Base-by-base conservation (phyloP, 2,113 vertebrate genomes). In the Chinchilla lanigera region DNA sequence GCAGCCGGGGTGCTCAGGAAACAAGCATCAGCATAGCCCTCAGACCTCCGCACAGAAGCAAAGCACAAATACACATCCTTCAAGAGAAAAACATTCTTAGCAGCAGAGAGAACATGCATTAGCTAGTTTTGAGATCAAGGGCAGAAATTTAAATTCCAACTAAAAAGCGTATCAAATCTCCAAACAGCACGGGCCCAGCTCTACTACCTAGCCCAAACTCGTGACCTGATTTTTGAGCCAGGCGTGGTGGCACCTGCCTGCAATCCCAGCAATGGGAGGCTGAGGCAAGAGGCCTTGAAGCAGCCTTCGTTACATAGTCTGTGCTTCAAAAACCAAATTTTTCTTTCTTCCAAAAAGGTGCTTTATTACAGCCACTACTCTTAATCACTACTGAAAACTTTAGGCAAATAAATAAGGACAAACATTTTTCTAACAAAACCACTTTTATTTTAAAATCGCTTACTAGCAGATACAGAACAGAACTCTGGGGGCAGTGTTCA, bases 371-470 rank as follows among this genome's bases (percentile, higher is more conserved):
- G 60, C 38, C 54, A 63, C 80, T 65, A 47, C 14, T 63, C n/a
- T 95, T n/a, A 71, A 14, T 84, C 17, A 54, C 52, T 86, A 50
- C 73, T 86, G 38, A 73, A 83, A 22, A 60, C 75, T 38, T 91
- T 60, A 96, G 83, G 50, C 65, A 95, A 98, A 97, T 90, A 96
- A 98, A 96, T 80, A 95, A 97, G 83, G 60, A 97, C 97, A 97
- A 86, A 86, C 86, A 14, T 58, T 96, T 97, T 97, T 98, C 97
- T 97, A 98, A 95, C 38, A 97, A 97, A 98, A 96, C 78, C 95
- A 93, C n/a, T 87, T 97, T 98, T 97, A 97, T 98, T 97, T 97
- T 95, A 89, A 69, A 83, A 96, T 96, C 33, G 80, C 56, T 96
- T 95, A 71, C 89, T 97, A 96, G 71, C 92, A 97, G 97, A 93